Conservation (phyloP, 2,113 vertebrate genomes). For the Rhynchopsitta pachyrhyncha region DNA sequence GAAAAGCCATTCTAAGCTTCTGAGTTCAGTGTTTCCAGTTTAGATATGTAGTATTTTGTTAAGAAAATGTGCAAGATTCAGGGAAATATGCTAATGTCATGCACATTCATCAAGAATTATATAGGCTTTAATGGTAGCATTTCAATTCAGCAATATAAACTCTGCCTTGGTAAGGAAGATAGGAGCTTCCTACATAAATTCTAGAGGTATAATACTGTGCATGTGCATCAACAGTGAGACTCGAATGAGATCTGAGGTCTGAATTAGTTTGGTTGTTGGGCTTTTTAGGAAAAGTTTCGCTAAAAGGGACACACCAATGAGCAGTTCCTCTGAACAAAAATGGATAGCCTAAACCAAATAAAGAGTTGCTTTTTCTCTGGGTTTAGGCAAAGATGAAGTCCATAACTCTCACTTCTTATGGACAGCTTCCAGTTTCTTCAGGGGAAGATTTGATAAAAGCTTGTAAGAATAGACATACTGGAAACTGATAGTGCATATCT, state of each 20-base stretch:
- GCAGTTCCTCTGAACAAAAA: neutral
- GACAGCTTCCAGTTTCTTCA: neutral
- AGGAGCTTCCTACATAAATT: neutral
- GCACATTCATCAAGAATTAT: slow-evolving; percentile 16
- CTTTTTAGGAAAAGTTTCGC: neutral
- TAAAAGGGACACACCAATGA: neutral
- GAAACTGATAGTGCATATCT: neutral
- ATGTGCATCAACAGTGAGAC: neutral
- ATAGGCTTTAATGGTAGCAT: slow-evolving; percentile 64
- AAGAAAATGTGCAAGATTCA: slow-evolving; percentile 61
- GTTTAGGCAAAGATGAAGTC: neutral
- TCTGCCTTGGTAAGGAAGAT: slow-evolving; percentile 8
- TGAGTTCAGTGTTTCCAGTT: slow-evolving; percentile 48
- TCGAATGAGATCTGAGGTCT: neutral
- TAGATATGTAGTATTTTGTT: slow-evolving; percentile 43
- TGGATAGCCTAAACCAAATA: neutral
- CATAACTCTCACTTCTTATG: neutral
- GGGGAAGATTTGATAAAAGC: neutral
- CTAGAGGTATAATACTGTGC: neutral
- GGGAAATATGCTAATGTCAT: slow-evolving; percentile 58
- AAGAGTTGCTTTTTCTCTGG: neutral
- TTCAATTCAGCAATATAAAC: slow-evolving; percentile 61
- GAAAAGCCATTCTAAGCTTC: slow-evolving; percentile 54
- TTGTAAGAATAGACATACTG: neutral
- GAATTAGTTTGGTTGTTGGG: neutral